Evolutionary conservation across 2,113 vertebrate species (phyloP).

Genomic region (Dermatemys mawii): DNA sequence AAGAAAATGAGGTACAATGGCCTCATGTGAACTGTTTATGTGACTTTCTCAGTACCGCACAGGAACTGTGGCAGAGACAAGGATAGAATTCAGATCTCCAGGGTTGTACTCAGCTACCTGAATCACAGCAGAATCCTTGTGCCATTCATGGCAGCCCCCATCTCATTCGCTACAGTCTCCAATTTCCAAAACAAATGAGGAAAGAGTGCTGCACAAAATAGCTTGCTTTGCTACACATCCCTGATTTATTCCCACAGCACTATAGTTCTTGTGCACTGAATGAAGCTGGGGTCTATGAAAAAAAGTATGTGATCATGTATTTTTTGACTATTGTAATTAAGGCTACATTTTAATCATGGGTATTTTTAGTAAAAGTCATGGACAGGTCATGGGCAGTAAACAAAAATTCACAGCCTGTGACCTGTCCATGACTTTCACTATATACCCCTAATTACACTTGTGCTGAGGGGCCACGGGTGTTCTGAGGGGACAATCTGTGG

Average conservation of each 20-base stretch:
- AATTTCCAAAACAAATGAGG: neutral
- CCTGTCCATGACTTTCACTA: too few relatives aligned
- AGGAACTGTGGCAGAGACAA: neutral
- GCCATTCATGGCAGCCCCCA: neutral
- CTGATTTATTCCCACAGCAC: neutral
- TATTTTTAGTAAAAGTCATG: too few relatives aligned
- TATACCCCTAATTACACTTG: too few relatives aligned
- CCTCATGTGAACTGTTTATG: neutral
- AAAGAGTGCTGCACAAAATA: neutral
- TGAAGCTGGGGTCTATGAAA: neutral
- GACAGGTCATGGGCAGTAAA: too few relatives aligned
- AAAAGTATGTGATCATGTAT: constrained; percentile 16
- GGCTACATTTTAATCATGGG: too few relatives aligned
- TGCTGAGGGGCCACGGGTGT: too few relatives aligned
- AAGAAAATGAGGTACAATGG: neutral
- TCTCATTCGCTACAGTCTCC: neutral
- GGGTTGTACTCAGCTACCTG: neutral
- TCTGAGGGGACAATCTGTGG: too few relatives aligned
- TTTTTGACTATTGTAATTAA: neutral
- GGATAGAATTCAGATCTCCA: neutral
- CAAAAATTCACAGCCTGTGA: too few relatives aligned
- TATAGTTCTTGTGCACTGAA: neutral
- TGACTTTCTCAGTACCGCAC: neutral
- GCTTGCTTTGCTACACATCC: neutral
- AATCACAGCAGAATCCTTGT: neutral